A percentile compares a stretch with the other conserved stretches of the same genome.
These are phyloP conservation scores for Oreochromis mossambicus DNA, from an alignment of 2,797 vertebrate species.

Conservation along the genomic window DNA sequence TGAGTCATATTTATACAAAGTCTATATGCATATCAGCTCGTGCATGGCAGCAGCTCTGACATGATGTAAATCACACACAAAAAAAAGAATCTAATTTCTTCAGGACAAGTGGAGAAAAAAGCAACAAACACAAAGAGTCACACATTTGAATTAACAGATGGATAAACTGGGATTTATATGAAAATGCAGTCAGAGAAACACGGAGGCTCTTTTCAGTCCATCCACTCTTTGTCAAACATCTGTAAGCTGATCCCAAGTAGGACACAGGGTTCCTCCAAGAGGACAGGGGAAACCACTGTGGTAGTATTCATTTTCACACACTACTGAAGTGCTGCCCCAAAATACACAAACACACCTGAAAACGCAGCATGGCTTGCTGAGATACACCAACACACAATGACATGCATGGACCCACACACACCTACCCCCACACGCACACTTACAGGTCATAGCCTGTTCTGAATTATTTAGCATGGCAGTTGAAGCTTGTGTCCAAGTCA, in stretches of 20 bases:
- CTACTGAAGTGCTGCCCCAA: neutral
- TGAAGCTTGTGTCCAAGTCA: constrained; percentile 44
- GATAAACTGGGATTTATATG: neutral
- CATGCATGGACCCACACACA: neutral
- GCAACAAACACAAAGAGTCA: neutral
- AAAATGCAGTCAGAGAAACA: constrained; percentile 14
- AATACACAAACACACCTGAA: neutral
- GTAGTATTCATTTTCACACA: neutral
- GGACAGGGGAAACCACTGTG: constrained; percentile 36
- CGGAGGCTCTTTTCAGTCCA: neutral
- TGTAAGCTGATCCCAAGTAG: constrained; percentile 36
- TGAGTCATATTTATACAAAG: constrained; percentile 39
- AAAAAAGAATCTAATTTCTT: neutral
- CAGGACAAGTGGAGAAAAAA: neutral
- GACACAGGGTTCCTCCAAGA: constrained; percentile 31
- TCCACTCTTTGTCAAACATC: constrained; percentile 1
- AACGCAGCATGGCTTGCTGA: neutral
- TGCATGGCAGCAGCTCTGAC: neutral
- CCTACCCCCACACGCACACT: neutral
- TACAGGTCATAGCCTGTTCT: constrained; percentile 22
- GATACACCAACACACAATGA: neutral
- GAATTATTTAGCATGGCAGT: constrained; percentile 60
- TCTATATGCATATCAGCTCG: neutral
- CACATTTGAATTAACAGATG: neutral
- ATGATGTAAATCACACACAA: constrained; percentile 17